Base-by-base conservation (phyloP, 2,888 invertebrate genomes). In the Napeogenes inachia region DNA sequence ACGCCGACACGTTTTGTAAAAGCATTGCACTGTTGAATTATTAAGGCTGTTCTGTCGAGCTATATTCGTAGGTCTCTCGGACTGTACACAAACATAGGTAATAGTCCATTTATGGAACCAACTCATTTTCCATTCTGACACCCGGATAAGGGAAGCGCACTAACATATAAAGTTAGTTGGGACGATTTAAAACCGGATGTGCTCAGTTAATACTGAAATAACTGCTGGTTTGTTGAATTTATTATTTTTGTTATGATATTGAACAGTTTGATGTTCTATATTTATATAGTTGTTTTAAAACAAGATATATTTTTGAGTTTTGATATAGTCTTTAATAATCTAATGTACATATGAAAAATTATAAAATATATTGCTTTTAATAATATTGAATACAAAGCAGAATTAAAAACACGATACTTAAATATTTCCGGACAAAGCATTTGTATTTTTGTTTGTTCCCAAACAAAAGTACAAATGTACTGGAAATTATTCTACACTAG, bases 11-110 rank as follows among this genome's bases (percentile, higher is more conserved):
- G 86, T 87, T 89, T 88, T 89, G 89, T 90, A 89, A 90, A 89
- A 90, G 89, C 89, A 90, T 90, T 89, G 89, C 89, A 87, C 82
- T 89, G 89, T 89, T 90, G 88, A 90, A 90, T 90, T 89, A 89
- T 90, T 89, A 88, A 89, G 87, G 84, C 81, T 80, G 79, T 85
- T 85, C 85, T 71, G 87, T 70, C 76, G 84, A 82, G 80, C 76
- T 89, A 89, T 89, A 88, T 88, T 78, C 80, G 89, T 84, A 82
- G 82, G 21, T 21, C 73, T 73, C 77, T 73, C 78, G 75, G 80
- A 76, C 73, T 73, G 61, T 70, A 70, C 69, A 67, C 70, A 74
- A 71, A 76, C 70, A 74, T 79, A 76, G 72, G 73, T 81, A 84
- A 76, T 79, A 77, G 77, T 81, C 79, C 79, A 83, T 81, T 85